Conservation (phyloP, 2,888 invertebrate species). For the Caenorhabditis macrosperma region DNA sequence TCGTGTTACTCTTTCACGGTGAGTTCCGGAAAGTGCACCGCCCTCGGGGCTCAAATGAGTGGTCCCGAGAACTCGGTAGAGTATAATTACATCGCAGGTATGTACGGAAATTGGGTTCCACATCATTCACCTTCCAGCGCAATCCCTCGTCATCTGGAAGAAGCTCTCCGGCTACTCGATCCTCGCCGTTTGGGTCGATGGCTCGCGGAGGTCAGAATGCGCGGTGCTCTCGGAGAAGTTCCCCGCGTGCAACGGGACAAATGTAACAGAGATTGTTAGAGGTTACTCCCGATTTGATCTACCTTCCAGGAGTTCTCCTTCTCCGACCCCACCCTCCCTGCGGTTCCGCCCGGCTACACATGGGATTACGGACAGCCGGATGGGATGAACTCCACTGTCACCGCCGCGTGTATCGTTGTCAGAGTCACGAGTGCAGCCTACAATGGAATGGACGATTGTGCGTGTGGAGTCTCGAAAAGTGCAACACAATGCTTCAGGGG, state of each 20-base stretch:
- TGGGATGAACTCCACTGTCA: too few species aligned
- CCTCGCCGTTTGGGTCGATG: neutral
- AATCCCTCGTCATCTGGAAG: neutral
- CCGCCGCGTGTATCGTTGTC: neutral
- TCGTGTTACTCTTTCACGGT: too few species aligned
- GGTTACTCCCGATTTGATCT: too few species aligned
- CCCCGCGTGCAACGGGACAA: neutral
- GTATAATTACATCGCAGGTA: neutral
- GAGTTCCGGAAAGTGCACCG: too few species aligned
- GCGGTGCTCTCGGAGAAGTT: neutral
- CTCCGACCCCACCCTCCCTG: neutral
- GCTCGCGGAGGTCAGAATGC: neutral
- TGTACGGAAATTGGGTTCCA: too few species aligned
- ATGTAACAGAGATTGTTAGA: neutral
- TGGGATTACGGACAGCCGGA: neutral
- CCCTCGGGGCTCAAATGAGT: neutral
- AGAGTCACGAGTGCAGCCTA: neutral
- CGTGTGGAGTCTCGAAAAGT: neutral
- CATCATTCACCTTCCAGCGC: too few species aligned
- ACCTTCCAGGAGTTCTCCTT: neutral
- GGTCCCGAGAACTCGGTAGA: neutral
- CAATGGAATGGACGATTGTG: neutral
- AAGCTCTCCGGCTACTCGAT: neutral
- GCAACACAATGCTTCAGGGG: neutral
- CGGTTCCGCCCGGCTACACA: neutral